Conservation (phyloP, 2,113 vertebrate species). For the Brachyhypopomus occidentalis region DNA sequence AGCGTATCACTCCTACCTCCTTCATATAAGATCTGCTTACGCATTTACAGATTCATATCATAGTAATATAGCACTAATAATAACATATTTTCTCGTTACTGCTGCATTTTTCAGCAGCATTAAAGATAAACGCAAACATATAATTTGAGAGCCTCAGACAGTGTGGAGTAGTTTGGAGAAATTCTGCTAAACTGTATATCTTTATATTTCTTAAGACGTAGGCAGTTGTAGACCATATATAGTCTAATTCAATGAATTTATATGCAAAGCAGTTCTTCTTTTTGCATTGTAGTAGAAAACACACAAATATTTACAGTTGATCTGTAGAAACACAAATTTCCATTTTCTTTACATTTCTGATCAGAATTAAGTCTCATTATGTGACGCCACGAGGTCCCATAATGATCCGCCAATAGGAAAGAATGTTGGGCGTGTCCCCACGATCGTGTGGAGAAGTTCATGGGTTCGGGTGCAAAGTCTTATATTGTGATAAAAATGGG, state of each 20-base stretch:
- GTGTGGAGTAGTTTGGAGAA: too few relatives aligned
- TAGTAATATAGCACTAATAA: not conserved
- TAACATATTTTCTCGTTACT: not conserved
- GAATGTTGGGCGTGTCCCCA: conserved; percentile 17
- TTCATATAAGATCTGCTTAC: not conserved
- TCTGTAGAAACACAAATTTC: too few relatives aligned
- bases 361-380: too few relatives aligned
- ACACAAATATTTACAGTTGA: too few relatives aligned
- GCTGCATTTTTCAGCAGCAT: not conserved
- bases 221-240: too few relatives aligned
- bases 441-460: conserved; percentile 37
- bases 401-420: conserved; percentile 46
- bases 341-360: too few relatives aligned
- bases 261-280: too few relatives aligned
- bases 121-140: not conserved
- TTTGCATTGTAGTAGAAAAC: too few relatives aligned
- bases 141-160: not conserved
- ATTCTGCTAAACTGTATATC: too few relatives aligned
- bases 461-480: conserved; percentile 43
- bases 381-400: not conserved
- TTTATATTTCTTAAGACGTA: too few relatives aligned
- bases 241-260: too few relatives aligned
- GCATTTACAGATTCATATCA: not conserved
- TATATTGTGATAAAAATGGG: conserved; percentile 12
- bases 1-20: conserved; percentile 17